phyloP scores from a whole-genome alignment of 2,888 invertebrate species.

The Rhagonycha lutea region DNA sequence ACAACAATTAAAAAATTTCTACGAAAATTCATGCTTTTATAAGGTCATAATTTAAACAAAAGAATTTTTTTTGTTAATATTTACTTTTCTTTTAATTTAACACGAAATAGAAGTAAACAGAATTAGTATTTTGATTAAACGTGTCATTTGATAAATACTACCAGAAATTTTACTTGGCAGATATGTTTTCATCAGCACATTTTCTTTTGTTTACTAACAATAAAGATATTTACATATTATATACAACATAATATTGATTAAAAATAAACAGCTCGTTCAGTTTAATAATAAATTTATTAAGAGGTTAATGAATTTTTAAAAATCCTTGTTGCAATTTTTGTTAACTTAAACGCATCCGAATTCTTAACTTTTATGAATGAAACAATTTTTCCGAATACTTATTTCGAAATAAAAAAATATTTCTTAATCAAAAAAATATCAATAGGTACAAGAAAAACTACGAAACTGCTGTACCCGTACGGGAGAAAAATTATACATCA shows the following conservation, averaged over 20 bases:
- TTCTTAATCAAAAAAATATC: too few relatives aligned
- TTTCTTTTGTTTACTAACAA: background rate
- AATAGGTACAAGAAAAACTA: too few relatives aligned
- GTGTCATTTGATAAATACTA: background rate
- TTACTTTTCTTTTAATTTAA: background rate
- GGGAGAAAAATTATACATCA: too few relatives aligned
- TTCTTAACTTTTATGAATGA: too few relatives aligned
- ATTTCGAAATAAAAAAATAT: too few relatives aligned
- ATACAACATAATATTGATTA: background rate
- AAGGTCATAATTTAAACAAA: background rate
- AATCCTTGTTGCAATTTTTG: too few relatives aligned
- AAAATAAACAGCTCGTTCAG: background rate
- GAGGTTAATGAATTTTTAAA: too few relatives aligned
- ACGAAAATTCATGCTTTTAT: background rate
- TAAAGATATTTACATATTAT: background rate
- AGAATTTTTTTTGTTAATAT: background rate
- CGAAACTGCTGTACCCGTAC: too few relatives aligned
- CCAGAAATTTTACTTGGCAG: background rate
- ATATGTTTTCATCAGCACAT: background rate
- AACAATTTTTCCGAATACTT: too few relatives aligned
- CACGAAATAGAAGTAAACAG: background rate
- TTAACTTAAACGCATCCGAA: too few relatives aligned
- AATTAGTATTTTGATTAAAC: background rate
- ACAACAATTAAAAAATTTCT: background rate
- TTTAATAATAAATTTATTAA: too few relatives aligned